phyloP scores from a whole-genome alignment of 2,888 invertebrate genomes.

The Thymelicus sylvestris region DNA sequence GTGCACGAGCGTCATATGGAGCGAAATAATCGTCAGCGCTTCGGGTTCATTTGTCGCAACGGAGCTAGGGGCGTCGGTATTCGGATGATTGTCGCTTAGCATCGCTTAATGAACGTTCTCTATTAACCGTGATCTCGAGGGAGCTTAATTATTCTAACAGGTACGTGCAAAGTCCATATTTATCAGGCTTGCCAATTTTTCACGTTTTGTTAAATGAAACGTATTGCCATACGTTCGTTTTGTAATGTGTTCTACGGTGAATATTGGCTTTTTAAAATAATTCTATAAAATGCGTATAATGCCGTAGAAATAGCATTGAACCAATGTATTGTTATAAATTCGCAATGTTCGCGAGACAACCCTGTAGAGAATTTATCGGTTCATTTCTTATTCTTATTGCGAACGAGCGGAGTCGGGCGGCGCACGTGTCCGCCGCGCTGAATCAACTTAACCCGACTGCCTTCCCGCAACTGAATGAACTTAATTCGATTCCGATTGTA shows the following conservation, averaged over 20 bases:
- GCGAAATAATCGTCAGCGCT: conserved; percentile 61
- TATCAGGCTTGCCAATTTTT: conserved; percentile 27
- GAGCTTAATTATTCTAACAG: conserved; percentile 38
- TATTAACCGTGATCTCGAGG: conserved; percentile 48
- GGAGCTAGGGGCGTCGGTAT: conserved; percentile 44
- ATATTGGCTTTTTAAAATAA: not conserved
- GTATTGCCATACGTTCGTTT: conserved; percentile 3
- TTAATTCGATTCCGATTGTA: conserved; percentile 83
- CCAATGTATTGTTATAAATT: conserved; percentile 43
- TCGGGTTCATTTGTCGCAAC: conserved; percentile 59
- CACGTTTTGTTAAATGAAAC: conserved; percentile 17
- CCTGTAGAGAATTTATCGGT: conserved; percentile 56
- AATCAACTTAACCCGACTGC: conserved; percentile 71
- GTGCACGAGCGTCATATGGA: conserved; percentile 50
- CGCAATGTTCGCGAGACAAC: conserved; percentile 45
- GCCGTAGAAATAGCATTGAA: not conserved
- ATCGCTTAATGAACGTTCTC: conserved; percentile 53
- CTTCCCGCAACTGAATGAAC: conserved; percentile 76
- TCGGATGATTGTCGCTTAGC: conserved; percentile 50
- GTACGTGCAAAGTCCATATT: conserved; percentile 29
- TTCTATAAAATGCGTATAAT: not conserved
- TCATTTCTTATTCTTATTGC: conserved; percentile 70
- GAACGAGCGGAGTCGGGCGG: conserved; percentile 54
- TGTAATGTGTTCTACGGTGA: not conserved
- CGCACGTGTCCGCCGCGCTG: conserved; percentile 69